phyloP scores from a whole-genome alignment of 2,797 vertebrate species.

The Myoxocephalus aenaeus region DNA sequence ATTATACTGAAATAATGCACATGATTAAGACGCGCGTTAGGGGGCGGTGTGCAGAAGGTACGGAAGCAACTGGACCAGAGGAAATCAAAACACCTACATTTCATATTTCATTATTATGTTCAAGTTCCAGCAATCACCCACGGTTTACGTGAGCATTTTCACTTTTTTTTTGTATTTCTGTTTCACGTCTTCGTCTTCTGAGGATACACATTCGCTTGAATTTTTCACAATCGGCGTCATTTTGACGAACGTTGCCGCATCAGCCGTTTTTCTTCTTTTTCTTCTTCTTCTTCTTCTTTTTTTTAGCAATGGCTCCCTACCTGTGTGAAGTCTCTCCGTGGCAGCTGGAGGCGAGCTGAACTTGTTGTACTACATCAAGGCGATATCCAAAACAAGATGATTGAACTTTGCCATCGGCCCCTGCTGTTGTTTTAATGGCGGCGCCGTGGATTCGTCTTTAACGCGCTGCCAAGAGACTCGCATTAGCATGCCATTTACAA shows the following conservation, averaged over 20 bases:
- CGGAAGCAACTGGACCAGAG: slow-evolving; percentile 11
- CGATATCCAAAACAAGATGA: slow-evolving; percentile 65
- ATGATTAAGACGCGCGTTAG: slow-evolving; percentile 59
- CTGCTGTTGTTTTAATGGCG: slow-evolving; percentile 74
- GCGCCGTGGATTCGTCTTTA: slow-evolving; percentile 77
- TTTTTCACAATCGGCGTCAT: too few species aligned
- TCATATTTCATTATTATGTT: slow-evolving; percentile 1
- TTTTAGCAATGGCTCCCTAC: not conserved
- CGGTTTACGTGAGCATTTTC: not conserved
- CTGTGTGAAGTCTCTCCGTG: not conserved
- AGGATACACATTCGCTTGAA: not conserved
- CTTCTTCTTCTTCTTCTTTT: not conserved
- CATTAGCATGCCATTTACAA: slow-evolving; percentile 84
- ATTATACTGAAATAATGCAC: slow-evolving; percentile 71
- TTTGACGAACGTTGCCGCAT: not conserved
- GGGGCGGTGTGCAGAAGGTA: not conserved
- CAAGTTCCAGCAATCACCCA: not conserved
- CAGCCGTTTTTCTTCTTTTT: not conserved
- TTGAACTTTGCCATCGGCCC: slow-evolving; percentile 72
- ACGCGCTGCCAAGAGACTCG: slow-evolving; percentile 80
- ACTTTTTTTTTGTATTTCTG: not conserved
- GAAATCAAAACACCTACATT: slow-evolving; percentile 1
- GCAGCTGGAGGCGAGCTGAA: slow-evolving; percentile 36
- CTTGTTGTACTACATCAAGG: not conserved
- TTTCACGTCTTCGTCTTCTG: too few species aligned